Conservation (phyloP, 2,113 vertebrate species). For the Apus apus region DNA sequence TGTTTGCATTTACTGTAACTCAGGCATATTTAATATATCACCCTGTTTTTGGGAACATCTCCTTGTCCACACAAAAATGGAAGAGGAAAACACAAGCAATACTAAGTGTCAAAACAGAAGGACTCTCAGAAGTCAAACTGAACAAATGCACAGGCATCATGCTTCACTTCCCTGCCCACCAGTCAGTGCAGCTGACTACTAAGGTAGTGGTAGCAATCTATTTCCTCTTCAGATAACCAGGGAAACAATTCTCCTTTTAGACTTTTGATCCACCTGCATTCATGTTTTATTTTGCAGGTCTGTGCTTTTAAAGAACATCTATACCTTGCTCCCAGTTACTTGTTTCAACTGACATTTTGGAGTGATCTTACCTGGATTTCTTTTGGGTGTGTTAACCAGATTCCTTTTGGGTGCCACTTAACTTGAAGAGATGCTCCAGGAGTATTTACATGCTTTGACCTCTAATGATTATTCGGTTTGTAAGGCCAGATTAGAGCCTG, state of each 20-base stretch:
- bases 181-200: not conserved
- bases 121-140: not conserved
- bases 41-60: not conserved
- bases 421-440: not conserved
- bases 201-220: not conserved
- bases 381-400: not conserved
- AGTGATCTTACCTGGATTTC: not conserved
- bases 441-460: not conserved
- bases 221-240: not conserved
- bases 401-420: not conserved
- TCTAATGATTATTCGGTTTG: not conserved
- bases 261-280: not conserved
- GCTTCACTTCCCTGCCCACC: not conserved
- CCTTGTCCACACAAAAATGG: not conserved
- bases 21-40: not conserved
- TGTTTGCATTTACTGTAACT: conserved; percentile 34
- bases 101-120: not conserved
- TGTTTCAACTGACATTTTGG: not conserved
- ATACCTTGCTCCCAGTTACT: not conserved
- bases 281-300: not conserved
- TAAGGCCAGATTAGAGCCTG: not conserved
- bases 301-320: not conserved
- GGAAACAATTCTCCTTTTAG: not conserved
- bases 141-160: not conserved
- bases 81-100: not conserved